Evolutionary conservation across 2,797 vertebrate genomes (phyloP).

Genomic region (Todus mexicanus): DNA sequence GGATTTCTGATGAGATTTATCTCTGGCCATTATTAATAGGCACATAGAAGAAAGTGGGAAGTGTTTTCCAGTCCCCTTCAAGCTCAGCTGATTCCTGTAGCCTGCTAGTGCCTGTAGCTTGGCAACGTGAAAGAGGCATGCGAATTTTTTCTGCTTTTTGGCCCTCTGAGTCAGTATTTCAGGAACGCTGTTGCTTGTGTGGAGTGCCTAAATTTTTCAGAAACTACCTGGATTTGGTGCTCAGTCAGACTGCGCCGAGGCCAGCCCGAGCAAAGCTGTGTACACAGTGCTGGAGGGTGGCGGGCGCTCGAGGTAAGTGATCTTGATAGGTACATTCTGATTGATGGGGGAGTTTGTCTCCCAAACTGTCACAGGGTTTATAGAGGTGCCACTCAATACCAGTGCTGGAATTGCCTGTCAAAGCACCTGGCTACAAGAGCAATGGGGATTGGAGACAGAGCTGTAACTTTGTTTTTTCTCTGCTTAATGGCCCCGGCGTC

Average conservation of each 20-base stretch:
- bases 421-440: conserved; percentile 74
- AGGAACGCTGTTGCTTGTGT: not conserved
- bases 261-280: conserved; percentile 50
- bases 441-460: conserved; percentile 74
- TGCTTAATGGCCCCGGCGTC: conserved; percentile 67
- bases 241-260: not conserved
- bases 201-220: conserved; percentile 36
- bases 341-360: conserved; percentile 92
- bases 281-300: conserved; percentile 41
- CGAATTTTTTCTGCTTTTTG: not conserved
- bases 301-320: conserved; percentile 79
- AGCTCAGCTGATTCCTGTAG: not conserved
- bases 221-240: not conserved
- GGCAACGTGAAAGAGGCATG: rapidly evolving
- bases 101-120: not conserved
- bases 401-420: conserved; percentile 80
- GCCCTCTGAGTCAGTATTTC: not conserved
- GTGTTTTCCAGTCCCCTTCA: not conserved
- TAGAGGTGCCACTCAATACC: conserved; percentile 92
- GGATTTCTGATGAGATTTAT: not conserved
- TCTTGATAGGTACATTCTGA: conserved; percentile 91
- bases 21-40: not conserved
- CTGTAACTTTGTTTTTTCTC: conserved; percentile 79
- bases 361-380: conserved; percentile 95
- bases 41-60: not conserved